A percentile compares a stretch with the other conserved stretches of the same genome.
These are phyloP conservation scores for Rallus limicola DNA, from an alignment of 2,113 vertebrate species.

Conservation along the genomic window DNA sequence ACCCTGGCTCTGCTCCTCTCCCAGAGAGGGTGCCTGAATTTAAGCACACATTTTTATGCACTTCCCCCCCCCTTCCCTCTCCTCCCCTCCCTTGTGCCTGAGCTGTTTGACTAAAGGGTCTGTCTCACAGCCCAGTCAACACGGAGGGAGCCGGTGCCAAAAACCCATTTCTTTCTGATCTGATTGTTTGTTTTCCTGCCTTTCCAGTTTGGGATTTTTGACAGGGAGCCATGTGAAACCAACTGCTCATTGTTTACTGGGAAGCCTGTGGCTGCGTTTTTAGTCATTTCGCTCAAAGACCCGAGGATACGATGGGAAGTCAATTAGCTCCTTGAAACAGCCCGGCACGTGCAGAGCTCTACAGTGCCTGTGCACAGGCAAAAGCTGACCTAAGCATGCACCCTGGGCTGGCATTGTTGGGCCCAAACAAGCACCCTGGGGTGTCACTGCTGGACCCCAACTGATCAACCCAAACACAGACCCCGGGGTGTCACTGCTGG, in stretches of 20 bases:
- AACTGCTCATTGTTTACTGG: constrained; percentile 60
- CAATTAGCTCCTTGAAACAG: constrained; percentile 1
- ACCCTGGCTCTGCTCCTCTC: background rate
- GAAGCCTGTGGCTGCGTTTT: constrained; percentile 5
- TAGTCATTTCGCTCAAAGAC: background rate
- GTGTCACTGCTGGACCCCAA: background rate
- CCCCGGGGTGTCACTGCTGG: background rate
- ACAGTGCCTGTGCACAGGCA: rapidly evolving
- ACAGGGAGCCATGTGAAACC: constrained; percentile 65
- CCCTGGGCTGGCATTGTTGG: background rate
- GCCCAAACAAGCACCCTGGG: background rate
- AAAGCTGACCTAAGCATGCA: background rate
- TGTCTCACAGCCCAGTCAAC: constrained; percentile 55
- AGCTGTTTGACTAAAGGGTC: constrained; percentile 35
- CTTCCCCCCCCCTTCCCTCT: too few species aligned
- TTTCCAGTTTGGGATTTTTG: constrained; percentile 67
- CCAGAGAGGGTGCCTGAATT: background rate
- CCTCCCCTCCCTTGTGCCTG: background rate
- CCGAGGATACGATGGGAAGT: background rate
- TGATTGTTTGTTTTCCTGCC: constrained; percentile 67
- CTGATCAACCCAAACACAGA: background rate
- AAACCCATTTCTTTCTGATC: constrained; percentile 47
- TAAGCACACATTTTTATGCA: background rate
- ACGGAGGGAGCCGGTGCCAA: background rate
- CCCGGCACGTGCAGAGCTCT: background rate